Evolutionary conservation across 2,888 invertebrate genomes (phyloP).

Genomic region (Caenorhabditis wallacei): DNA sequence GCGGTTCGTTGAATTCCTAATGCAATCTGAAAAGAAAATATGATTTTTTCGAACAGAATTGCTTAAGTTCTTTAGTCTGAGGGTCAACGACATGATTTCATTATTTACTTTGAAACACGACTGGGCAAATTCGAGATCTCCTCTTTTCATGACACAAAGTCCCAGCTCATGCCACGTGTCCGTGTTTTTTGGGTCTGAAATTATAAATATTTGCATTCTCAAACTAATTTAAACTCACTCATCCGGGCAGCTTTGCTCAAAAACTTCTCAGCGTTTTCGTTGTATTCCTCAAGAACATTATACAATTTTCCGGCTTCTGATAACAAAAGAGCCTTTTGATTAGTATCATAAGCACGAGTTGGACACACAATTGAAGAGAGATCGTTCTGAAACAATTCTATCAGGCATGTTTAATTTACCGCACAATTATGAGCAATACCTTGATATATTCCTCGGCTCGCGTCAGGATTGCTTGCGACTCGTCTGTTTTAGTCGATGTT

Average conservation of each 20-base stretch:
- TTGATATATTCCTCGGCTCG: conserved; percentile 38
- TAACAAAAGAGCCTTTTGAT: conserved; percentile 36
- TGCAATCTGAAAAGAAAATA: conserved; percentile 24
- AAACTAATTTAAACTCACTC: conserved; percentile 10
- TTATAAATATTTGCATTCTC: neutral
- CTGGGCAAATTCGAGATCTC: conserved; percentile 34
- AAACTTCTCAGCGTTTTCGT: conserved; percentile 43
- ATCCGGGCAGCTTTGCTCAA: conserved; percentile 35
- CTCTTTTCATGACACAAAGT: conserved; percentile 43
- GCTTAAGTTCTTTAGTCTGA: too few species aligned
- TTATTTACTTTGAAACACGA: conserved; percentile 35
- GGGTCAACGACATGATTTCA: too few species aligned
- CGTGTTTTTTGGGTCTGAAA: conserved; percentile 44
- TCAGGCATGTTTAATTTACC: too few species aligned
- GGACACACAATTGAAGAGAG: conserved; percentile 8
- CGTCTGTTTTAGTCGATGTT: conserved; percentile 36
- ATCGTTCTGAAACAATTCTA: conserved; percentile 21
- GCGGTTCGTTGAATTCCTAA: conserved; percentile 32
- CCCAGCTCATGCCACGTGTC: conserved; percentile 60
- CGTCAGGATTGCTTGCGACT: conserved; percentile 11
- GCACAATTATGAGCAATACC: conserved; percentile 1
- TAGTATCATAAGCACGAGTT: conserved; percentile 26
- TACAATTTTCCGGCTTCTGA: conserved; percentile 35
- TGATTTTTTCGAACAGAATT: too few species aligned
- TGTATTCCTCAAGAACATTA: conserved; percentile 36